Conservation (phyloP, 2,888 invertebrate species). For the Agrotis ipsilon region DNA sequence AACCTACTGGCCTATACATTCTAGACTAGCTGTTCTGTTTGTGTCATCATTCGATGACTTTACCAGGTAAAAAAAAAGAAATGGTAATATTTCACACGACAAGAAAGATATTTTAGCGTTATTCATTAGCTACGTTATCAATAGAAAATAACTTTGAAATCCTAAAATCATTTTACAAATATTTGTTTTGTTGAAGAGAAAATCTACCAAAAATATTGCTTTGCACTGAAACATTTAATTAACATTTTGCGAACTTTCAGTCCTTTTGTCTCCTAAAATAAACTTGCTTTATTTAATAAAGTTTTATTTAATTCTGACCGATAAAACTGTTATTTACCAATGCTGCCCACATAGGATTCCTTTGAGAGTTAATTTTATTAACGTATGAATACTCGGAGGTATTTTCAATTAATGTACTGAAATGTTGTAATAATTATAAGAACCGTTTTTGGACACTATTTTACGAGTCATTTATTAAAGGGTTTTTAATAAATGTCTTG, state of each 20-base stretch:
- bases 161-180: constrained; percentile 1
- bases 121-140: neutral
- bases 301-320: constrained; percentile 1
- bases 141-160: neutral
- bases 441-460: constrained; percentile 1
- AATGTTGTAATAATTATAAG: constrained; percentile 4
- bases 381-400: neutral
- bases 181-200: constrained; percentile 12
- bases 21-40: no score
- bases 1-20: no score
- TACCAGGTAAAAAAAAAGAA: no score
- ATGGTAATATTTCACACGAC: neutral
- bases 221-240: constrained; percentile 27
- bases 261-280: neutral
- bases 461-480: constrained; percentile 4
- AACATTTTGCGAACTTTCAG: neutral
- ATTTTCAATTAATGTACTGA: neutral
- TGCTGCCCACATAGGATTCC: neutral
- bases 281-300: neutral
- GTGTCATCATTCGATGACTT: no score
- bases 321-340: constrained; percentile 14
- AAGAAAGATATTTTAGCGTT: neutral
- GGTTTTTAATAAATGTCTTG: no score
- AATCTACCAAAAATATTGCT: neutral
- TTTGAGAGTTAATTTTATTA: constrained; percentile 10